A percentile compares a stretch with the other conserved stretches of the same genome.
Evolutionary conservation across 2,797 vertebrate species (phyloP).

Genomic region (Coranthus polyacanthus): DNA sequence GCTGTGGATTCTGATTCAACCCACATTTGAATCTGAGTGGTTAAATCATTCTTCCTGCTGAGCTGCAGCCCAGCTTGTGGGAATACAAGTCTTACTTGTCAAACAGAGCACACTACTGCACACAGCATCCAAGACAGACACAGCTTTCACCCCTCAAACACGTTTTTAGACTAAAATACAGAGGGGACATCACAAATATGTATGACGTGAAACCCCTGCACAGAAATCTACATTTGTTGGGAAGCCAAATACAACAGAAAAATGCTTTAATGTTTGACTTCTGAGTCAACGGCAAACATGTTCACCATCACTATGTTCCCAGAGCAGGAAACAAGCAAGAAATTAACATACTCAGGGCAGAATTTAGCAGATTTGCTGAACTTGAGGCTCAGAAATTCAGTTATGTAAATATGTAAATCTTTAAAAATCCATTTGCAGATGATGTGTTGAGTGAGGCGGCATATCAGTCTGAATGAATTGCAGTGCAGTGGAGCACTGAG

Average conservation of each 20-base stretch:
- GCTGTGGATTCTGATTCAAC: slow-evolving; percentile 64
- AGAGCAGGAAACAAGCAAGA: slow-evolving; percentile 64
- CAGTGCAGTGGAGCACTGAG: slow-evolving; percentile 56
- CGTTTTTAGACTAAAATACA: slow-evolving; percentile 52
- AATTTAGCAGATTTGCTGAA: slow-evolving; percentile 77
- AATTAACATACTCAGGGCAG: slow-evolving; percentile 73
- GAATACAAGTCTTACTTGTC: slow-evolving; percentile 74
- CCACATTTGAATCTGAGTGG: slow-evolving; percentile 68
- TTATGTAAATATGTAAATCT: slow-evolving; percentile 85
- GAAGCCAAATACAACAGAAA: slow-evolving; percentile 54
- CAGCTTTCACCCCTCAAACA: slow-evolving; percentile 57
- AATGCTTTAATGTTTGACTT: slow-evolving; percentile 71
- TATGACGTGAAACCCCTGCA: slow-evolving; percentile 40
- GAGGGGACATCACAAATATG: slow-evolving; percentile 52
- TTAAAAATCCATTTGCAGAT: slow-evolving; percentile 79
- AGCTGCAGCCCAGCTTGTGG: slow-evolving; percentile 66
- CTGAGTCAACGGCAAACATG: slow-evolving; percentile 68
- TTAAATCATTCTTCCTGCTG: slow-evolving; percentile 73
- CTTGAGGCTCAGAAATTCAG: slow-evolving; percentile 73
- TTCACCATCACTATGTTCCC: slow-evolving; percentile 62
- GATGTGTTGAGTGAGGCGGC: slow-evolving; percentile 75
- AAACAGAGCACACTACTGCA: slow-evolving; percentile 67
- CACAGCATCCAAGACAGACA: slow-evolving; percentile 56
- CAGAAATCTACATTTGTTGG: slow-evolving; percentile 57
- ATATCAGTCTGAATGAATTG: slow-evolving; percentile 75